Evolutionary conservation across 1,140 invertebrate genomes (phyloP).

Genomic region (Centruroides sculpturatus): DNA sequence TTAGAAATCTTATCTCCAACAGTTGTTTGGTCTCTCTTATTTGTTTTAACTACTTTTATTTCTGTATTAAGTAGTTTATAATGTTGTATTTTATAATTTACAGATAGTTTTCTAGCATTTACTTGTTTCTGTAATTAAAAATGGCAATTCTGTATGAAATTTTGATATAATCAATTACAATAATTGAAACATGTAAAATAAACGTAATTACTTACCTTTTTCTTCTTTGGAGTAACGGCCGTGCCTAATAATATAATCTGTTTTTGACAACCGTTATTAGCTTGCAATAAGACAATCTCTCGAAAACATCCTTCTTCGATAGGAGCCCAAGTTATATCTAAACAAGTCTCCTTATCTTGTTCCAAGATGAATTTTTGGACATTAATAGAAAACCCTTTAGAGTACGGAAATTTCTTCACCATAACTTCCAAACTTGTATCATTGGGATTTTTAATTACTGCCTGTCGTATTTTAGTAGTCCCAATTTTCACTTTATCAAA

Average conservation of each 20-base stretch:
- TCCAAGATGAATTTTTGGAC: background rate
- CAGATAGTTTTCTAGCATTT: too few species aligned
- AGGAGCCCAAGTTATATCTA: conserved; percentile 6
- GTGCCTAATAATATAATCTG: conserved; percentile 4
- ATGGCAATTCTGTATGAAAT: background rate
- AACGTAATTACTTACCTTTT: background rate
- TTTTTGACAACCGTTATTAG: conserved; percentile 1
- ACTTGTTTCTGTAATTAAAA: background rate
- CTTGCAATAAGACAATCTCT: conserved; percentile 5
- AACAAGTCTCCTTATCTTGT: background rate
- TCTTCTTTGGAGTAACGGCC: conserved; percentile 2
- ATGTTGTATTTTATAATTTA: too few species aligned
- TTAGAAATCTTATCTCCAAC: background rate
- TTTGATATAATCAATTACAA: too few species aligned
- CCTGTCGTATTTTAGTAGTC: background rate
- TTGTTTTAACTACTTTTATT: background rate
- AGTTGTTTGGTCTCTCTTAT: background rate
- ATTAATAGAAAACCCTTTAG: conserved; percentile 4
- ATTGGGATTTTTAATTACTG: conserved; percentile 1
- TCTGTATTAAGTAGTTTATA: too few species aligned
- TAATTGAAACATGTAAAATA: too few species aligned
- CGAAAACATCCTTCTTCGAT: conserved; percentile 1
- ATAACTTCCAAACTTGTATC: background rate
- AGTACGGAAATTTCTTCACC: conserved; percentile 8
- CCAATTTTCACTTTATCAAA: conserved; percentile 13